Conservation (phyloP, 2,888 invertebrate genomes). For the Omphaloscelis lunosa region DNA sequence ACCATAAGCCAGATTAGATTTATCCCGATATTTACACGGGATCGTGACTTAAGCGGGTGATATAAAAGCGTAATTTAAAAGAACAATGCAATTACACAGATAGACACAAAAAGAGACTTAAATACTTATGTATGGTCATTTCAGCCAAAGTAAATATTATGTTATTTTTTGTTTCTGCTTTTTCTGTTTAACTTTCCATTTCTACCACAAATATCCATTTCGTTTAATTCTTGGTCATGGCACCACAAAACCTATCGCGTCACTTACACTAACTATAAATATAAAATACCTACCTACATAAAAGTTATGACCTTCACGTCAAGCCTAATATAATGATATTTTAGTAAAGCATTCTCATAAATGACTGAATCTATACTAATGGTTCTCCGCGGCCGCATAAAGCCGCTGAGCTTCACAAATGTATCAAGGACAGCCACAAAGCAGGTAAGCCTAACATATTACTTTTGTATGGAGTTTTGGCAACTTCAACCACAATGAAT, state of each 20-base stretch:
- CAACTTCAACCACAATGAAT: slow-evolving; percentile 35
- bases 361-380: slow-evolving; percentile 50
- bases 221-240: neutral
- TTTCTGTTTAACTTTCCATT: neutral
- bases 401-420: slow-evolving; percentile 46
- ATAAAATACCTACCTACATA: neutral
- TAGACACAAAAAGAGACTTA: too few species aligned
- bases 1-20: too few species aligned
- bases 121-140: neutral
- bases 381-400: slow-evolving; percentile 2
- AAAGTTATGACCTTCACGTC: slow-evolving; percentile 13
- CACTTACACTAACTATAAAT: neutral
- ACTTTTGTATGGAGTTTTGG: slow-evolving; percentile 37
- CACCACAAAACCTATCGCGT: neutral
- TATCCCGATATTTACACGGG: too few species aligned
- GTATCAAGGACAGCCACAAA: slow-evolving; percentile 15
- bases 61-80: too few species aligned
- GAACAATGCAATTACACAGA: too few species aligned
- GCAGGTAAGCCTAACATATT: slow-evolving; percentile 47
- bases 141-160: neutral
- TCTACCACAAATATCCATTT: neutral
- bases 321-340: slow-evolving; percentile 34
- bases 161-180: too few species aligned
- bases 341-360: slow-evolving; percentile 34
- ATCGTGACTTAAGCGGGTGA: too few species aligned